Base-by-base conservation (phyloP, 2,888 invertebrate genomes). In the Agrilus mali region DNA sequence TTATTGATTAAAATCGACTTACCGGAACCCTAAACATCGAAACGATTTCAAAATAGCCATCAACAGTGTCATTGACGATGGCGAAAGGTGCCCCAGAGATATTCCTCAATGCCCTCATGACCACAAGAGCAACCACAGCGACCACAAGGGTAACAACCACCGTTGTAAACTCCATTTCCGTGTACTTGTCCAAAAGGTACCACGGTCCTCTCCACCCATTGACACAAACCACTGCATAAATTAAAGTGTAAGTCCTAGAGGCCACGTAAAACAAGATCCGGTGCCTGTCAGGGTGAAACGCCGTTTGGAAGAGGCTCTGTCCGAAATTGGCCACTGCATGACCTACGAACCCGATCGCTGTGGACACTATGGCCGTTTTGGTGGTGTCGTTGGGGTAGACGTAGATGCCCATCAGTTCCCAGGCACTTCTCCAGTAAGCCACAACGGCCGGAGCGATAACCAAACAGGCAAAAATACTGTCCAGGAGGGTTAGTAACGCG, bases 171-270 rank as follows among this genome's bases (percentile, higher is more conserved):
- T 71, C 74, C 53, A 69, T 70, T 35, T 77, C 78, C 33, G 82
- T 82, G 55, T 82, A 78, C 60, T 78, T 69, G 60, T 88, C 87
- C 55, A 88, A 71, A 39, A 79, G 68, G 53, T 74, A 73, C 89
- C 89, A 92, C 36, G 82, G 78, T 2, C 90, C 90, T 7, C 89
- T 74, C 90, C 90, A 92, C 47, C 85, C 85, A 58, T 86, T 88
- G 36, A 90, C 87, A 63, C 88, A 88, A 48, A 83, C 80, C 54
- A 84, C 75, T 7, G 82, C 86, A 58, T 83, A 88, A 50, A 80
- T 61, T 47, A 73, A 72, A 14, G 89, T 88, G 63, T 87, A 89
- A 22, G 80, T 51, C 43, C 89, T 70, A 49, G 87, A 86, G 43
- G 74, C 63, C 43, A 78, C 62, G 58, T 83, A 85, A 64, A 78